Conservation (phyloP, 1,140 invertebrate genomes). For the Rhopalosiphum maidis region DNA sequence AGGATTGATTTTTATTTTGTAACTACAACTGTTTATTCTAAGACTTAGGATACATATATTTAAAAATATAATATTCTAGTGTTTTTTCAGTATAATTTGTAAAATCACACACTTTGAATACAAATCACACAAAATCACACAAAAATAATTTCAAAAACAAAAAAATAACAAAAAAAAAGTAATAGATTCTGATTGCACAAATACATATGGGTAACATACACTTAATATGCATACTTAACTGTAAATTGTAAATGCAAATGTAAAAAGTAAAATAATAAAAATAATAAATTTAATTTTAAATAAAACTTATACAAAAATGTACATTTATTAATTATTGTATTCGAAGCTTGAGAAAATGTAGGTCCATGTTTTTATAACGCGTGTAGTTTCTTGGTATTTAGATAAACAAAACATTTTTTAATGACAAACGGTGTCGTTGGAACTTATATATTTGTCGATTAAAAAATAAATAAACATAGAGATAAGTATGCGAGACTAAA, state of each 20-base stretch:
- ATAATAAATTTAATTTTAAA: constrained; percentile 23
- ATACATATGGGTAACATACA: constrained; percentile 49
- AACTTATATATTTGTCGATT: constrained; percentile 7
- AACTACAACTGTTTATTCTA: constrained; percentile 28
- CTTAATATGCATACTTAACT: constrained; percentile 12
- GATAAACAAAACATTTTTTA: background rate
- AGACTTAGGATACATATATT: background rate
- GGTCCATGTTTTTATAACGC: constrained; percentile 14
- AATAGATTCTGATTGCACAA: constrained; percentile 55
- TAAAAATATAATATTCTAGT: constrained; percentile 5
- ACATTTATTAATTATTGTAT: constrained; percentile 8
- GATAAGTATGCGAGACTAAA: constrained; percentile 9
- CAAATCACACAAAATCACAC: constrained; percentile 42
- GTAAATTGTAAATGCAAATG: constrained; percentile 39
- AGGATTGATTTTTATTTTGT: constrained; percentile 23
- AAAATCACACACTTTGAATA: constrained; percentile 35
- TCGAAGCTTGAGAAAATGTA: background rate
- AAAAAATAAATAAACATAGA: constrained; percentile 10
- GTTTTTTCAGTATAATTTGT: constrained; percentile 41
- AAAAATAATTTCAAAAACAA: constrained; percentile 38
- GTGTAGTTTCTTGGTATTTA: background rate
- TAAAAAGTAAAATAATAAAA: constrained; percentile 23
- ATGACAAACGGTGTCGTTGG: background rate
- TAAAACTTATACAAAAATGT: background rate
- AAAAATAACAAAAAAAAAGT: constrained; percentile 42